Percentiles rank a stretch among this genome's conserved stretches.
Evolutionary conservation across 2,888 invertebrate species (phyloP).

Genomic region (Macaria liturata): DNA sequence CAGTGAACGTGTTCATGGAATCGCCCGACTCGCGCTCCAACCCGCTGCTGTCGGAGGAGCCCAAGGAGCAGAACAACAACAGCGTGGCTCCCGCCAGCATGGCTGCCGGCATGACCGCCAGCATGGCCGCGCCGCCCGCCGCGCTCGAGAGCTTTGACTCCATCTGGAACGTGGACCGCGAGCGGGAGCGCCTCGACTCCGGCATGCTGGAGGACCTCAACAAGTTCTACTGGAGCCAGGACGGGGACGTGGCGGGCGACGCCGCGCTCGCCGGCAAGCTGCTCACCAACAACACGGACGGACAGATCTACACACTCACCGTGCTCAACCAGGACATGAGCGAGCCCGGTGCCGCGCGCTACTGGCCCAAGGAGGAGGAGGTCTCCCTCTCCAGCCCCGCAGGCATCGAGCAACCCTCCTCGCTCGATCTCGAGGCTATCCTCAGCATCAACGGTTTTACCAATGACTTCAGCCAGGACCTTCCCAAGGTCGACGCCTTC

Average conservation of each 20-base stretch:
- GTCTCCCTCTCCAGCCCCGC: conserved; percentile 84
- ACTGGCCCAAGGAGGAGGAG: conserved; percentile 87
- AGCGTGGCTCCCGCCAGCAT: conserved; percentile 71
- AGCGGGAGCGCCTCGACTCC: conserved; percentile 87
- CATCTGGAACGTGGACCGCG: conserved; percentile 89
- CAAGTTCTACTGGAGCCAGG: conserved; percentile 91
- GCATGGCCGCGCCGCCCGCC: conserved; percentile 68
- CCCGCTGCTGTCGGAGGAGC: conserved; percentile 77
- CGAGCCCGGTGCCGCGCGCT: conserved; percentile 85
- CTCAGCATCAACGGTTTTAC: conserved; percentile 87
- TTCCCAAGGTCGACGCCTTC: conserved; percentile 89
- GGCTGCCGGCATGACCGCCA: conserved; percentile 53
- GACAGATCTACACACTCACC: conserved; percentile 93
- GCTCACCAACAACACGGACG: conserved; percentile 88
- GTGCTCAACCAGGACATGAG: conserved; percentile 92
- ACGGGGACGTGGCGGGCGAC: conserved; percentile 82
- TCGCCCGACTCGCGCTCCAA: conserved; percentile 79
- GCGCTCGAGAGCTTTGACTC: conserved; percentile 82
- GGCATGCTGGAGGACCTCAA: conserved; percentile 93
- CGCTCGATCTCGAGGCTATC: conserved; percentile 91
- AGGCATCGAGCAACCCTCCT: conserved; percentile 83
- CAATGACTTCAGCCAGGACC: conserved; percentile 83
- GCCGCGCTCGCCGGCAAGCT: conserved; percentile 78
- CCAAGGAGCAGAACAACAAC: conserved; percentile 85
- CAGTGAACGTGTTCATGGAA: conserved; percentile 86